Conservation (phyloP, 2,888 invertebrate genomes). For the Gandaritis pyraliata region DNA sequence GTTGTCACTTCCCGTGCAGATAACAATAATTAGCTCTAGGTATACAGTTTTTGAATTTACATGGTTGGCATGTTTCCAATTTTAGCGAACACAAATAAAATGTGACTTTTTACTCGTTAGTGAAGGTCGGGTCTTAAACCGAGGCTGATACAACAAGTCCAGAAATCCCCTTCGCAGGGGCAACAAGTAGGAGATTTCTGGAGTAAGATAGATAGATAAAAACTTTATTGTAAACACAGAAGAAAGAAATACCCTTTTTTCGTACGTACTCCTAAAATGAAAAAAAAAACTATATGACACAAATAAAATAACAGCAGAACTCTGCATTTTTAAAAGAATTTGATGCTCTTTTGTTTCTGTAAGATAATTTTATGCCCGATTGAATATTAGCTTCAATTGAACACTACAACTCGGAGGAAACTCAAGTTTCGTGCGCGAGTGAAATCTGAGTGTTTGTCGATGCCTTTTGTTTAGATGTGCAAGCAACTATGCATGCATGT, state of each 20-base stretch:
- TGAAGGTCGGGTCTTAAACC: conserved; percentile 24
- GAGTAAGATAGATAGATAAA: too few species aligned
- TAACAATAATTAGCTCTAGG: conserved; percentile 44
- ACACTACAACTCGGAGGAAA: conserved; percentile 45
- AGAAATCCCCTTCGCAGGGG: too few species aligned
- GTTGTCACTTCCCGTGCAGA: conserved; percentile 38
- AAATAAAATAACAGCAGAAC: too few species aligned
- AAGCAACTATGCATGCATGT: conserved; percentile 15
- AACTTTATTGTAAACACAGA: too few species aligned
- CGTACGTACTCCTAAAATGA: background rate
- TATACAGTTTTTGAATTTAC: conserved; percentile 42
- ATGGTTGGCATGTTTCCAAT: conserved; percentile 58
- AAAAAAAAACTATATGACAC: background rate
- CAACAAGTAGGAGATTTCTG: too few species aligned
- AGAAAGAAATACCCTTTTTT: too few species aligned
- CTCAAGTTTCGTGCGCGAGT: conserved; percentile 39
- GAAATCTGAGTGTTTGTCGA: conserved; percentile 20
- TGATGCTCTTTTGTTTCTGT: too few species aligned
- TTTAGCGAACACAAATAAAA: conserved; percentile 67
- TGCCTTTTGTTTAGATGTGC: conserved; percentile 15
- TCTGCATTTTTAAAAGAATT: too few species aligned
- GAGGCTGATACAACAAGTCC: conserved; percentile 8
- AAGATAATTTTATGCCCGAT: too few species aligned
- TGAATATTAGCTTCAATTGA: background rate
- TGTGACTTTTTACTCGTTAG: conserved; percentile 49